Conservation (phyloP, 2,888 invertebrate genomes). For the Thecocarcelia acutangulata region DNA sequence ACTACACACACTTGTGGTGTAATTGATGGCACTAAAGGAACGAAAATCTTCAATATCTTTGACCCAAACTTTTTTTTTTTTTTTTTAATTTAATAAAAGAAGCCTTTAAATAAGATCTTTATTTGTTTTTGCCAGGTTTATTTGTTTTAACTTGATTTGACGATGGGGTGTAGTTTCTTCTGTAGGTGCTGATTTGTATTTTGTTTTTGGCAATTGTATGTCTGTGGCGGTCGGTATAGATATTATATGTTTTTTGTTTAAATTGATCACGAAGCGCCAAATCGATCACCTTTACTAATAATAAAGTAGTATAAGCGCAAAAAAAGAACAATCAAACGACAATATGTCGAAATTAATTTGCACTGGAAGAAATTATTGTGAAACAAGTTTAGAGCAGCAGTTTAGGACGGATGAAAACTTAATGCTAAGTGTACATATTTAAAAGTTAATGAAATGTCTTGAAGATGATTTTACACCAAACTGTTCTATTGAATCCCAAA, state of each 20-base stretch:
- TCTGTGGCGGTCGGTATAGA: constrained; percentile 36
- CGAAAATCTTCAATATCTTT: constrained; percentile 34
- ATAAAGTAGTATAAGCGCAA: constrained; percentile 72
- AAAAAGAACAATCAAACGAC: constrained; percentile 62
- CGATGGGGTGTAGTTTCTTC: constrained; percentile 53
- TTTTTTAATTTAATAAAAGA: constrained; percentile 56
- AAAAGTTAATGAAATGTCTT: no score
- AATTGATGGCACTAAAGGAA: constrained; percentile 78
- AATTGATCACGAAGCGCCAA: constrained; percentile 81
- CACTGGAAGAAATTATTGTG: constrained; percentile 42
- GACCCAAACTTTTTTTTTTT: constrained; percentile 60
- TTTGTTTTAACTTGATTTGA: constrained; percentile 55
- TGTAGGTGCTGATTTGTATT: constrained; percentile 23
- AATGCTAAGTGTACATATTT: no score
- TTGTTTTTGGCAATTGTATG: constrained; percentile 10
- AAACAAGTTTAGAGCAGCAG: no score
- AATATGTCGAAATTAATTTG: constrained; percentile 59
- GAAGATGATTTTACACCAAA: no score
- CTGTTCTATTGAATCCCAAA: no score
- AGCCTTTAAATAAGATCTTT: constrained; percentile 63
- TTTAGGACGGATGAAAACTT: not conserved
- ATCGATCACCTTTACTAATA: constrained; percentile 81
- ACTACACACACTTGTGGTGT: constrained; percentile 73
- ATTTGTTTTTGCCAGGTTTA: constrained; percentile 62
- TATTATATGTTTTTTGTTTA: constrained; percentile 54